Conservation (phyloP, 2,888 invertebrate species). For the Sepiola atlantica region DNA sequence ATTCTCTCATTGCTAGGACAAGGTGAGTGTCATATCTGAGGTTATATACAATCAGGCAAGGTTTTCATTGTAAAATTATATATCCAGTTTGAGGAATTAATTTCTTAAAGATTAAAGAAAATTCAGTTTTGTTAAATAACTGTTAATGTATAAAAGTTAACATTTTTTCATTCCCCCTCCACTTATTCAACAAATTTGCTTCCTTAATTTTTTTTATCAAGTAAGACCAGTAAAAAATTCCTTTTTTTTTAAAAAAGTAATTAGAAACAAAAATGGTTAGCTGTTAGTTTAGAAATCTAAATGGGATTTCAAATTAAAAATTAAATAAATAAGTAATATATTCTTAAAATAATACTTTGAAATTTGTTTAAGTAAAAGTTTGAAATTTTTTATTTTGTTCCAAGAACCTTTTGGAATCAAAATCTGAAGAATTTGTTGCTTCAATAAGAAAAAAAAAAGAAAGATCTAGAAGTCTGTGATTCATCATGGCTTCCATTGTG, state of each 20-base stretch:
- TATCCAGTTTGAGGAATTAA: neutral
- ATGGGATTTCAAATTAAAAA: neutral
- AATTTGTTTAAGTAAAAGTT: neutral
- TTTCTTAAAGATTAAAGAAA: neutral
- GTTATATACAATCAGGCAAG: neutral
- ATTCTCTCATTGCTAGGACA: neutral
- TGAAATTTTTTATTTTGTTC: neutral
- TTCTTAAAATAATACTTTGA: neutral
- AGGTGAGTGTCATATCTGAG: slow-evolving; percentile 5
- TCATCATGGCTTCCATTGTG: neutral
- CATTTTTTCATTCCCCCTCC: neutral
- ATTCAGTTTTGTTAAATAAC: neutral
- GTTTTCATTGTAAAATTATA: neutral
- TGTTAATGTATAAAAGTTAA: neutral
- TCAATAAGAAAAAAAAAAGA: neutral
- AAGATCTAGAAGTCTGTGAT: neutral
- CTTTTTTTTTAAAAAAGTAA: neutral
- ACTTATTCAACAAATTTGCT: neutral
- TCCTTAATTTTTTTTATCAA: neutral
- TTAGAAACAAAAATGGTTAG: neutral
- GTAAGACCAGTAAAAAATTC: neutral
- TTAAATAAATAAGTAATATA: neutral
- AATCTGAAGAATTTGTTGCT: neutral
- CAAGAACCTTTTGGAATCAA: neutral
- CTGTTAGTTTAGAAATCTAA: neutral